Conservation (phyloP, 2,797 vertebrate species). For the Mico argentatus region DNA sequence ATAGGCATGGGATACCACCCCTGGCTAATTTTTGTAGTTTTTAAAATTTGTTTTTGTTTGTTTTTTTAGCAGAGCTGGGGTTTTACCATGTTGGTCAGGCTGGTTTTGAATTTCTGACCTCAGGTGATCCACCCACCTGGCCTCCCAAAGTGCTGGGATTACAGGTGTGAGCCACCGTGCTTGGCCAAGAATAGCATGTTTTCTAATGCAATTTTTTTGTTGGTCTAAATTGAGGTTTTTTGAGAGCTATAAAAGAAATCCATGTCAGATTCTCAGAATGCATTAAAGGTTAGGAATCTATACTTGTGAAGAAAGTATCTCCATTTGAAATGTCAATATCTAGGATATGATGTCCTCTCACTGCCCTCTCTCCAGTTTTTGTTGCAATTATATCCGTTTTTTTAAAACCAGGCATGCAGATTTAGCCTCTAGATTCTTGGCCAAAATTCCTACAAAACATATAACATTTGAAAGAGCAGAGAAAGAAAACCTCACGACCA, state of each 20-base stretch:
- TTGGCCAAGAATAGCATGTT: not conserved
- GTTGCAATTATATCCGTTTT: not conserved
- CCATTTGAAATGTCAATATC: not conserved
- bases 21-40: not conserved
- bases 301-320: not conserved
- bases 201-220: not conserved
- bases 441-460: not conserved
- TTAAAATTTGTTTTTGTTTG: not conserved
- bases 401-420: not conserved
- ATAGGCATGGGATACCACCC: not conserved
- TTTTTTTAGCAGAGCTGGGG: not conserved
- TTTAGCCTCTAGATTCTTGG: not conserved
- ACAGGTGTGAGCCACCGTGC: fast-evolving
- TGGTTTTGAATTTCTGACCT: not conserved
- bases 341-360: not conserved
- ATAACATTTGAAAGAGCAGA: not conserved
- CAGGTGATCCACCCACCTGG: not conserved
- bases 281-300: not conserved
- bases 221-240: constrained; percentile 50
- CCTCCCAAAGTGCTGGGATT: not conserved
- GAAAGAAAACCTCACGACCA: not conserved
- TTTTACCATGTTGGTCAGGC: not conserved
- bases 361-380: not conserved
- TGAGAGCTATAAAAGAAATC: constrained; percentile 35
- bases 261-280: not conserved